These are phyloP conservation scores for Hippocampus kuda DNA, from an alignment of 2,797 vertebrate species.

Conservation along the genomic window DNA sequence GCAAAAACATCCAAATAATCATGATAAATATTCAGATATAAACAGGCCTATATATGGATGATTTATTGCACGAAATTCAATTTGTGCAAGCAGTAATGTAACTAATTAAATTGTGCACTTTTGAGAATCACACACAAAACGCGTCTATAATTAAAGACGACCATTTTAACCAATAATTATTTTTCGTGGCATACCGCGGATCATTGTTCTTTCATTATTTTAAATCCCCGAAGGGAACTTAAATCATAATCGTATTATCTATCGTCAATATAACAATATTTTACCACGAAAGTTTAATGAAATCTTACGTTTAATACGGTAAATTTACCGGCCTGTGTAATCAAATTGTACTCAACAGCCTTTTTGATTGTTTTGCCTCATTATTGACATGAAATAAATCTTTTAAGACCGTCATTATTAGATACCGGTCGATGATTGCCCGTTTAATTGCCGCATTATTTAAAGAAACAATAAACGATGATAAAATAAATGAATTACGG, in stretches of 20 bases:
- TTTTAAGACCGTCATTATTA: neutral
- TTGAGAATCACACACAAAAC: neutral
- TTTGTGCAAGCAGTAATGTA: neutral
- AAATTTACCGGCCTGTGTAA: neutral
- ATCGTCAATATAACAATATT: neutral
- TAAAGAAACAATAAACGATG: constrained; percentile 5
- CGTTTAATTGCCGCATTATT: neutral
- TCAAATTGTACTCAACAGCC: neutral
- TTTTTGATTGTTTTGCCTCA: neutral
- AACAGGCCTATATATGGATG: neutral
- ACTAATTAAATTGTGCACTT: neutral
- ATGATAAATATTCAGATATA: neutral
- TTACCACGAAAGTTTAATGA: too few relatives aligned
- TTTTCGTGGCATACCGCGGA: neutral
- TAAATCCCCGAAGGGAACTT: too few relatives aligned
- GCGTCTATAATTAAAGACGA: neutral
- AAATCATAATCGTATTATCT: too few relatives aligned
- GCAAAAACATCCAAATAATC: neutral
- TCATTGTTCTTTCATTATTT: too few relatives aligned
- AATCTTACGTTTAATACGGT: too few relatives aligned
- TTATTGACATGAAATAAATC: neutral
- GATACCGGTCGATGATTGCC: constrained; percentile 3
- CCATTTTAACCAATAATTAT: neutral
- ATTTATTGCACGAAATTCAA: neutral
- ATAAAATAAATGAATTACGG: constrained; percentile 48